Percentiles rank a stretch among this genome's conserved stretches.
Evolutionary conservation across 2,113 vertebrate genomes (phyloP).

Genomic region (Passer domesticus): DNA sequence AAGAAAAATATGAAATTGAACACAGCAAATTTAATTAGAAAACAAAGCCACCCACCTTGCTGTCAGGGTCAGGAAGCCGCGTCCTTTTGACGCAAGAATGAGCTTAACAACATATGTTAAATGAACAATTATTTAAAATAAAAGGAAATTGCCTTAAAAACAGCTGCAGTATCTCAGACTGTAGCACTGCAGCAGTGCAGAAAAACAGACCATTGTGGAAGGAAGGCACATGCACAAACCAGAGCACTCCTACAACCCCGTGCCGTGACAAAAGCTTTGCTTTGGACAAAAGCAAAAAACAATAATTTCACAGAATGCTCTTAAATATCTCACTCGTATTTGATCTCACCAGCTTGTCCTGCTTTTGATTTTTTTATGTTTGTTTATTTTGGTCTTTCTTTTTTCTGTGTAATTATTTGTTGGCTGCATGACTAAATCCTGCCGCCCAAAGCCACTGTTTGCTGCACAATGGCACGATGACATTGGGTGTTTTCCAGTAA

Average conservation of each 20-base stretch:
- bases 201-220: slow-evolving; percentile 23
- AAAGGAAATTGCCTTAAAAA: slow-evolving; percentile 68
- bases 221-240: background rate
- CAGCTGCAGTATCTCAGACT: slow-evolving; percentile 39
- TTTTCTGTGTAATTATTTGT: background rate
- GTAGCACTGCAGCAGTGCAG: background rate
- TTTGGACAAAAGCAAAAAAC: slow-evolving; percentile 31
- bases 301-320: background rate
- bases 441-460: slow-evolving; percentile 23
- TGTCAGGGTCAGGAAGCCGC: slow-evolving; percentile 69
- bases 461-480: slow-evolving; percentile 45
- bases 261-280: background rate
- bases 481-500: slow-evolving; percentile 52
- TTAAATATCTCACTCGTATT: background rate
- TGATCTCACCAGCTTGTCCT: slow-evolving; percentile 12
- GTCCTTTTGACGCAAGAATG: slow-evolving; percentile 71
- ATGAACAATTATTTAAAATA: slow-evolving; percentile 70
- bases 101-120: slow-evolving; percentile 62
- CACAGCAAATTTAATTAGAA: slow-evolving; percentile 61
- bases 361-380: background rate
- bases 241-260: background rate
- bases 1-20: slow-evolving; percentile 58
- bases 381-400: slow-evolving; percentile 3
- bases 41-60: slow-evolving; percentile 75
- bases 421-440: background rate